Percentiles rank a stretch among this genome's conserved stretches.
phyloP scores from a whole-genome alignment of 1,140 invertebrate species.

The Drosophila setifemur region DNA sequence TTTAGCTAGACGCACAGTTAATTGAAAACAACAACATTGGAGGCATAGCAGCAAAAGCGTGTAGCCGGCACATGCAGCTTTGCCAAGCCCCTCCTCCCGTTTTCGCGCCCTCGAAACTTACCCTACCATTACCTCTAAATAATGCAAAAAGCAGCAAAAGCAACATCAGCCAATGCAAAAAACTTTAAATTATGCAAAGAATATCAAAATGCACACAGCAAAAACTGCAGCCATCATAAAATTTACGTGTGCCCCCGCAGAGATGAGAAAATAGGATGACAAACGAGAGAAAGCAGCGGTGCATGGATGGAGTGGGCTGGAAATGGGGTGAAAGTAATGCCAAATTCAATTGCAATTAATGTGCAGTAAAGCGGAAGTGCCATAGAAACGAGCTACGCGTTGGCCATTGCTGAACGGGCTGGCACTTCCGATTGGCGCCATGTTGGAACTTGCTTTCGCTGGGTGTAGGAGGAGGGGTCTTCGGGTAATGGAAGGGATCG shows the following conservation, averaged over 20 bases:
- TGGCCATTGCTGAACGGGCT: conserved; percentile 41
- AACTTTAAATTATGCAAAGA: conserved; percentile 71
- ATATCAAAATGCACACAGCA: conserved; percentile 54
- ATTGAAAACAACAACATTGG: conserved; percentile 70
- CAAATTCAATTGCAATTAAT: conserved; percentile 80
- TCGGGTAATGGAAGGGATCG: no score
- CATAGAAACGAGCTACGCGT: conserved; percentile 42
- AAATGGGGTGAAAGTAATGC: conserved; percentile 34
- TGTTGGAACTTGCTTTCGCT: conserved; percentile 27
- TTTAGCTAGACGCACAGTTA: conserved; percentile 73
- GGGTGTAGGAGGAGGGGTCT: no score
- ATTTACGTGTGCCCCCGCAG: conserved; percentile 17
- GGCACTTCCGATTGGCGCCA: conserved; percentile 60
- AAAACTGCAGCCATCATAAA: conserved; percentile 62
- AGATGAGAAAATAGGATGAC: background rate
- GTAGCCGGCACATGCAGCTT: conserved; percentile 11
- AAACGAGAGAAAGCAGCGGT: background rate
- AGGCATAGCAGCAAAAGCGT: conserved; percentile 19
- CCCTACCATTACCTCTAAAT: background rate
- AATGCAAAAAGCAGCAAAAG: conserved; percentile 4
- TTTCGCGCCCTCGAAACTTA: background rate
- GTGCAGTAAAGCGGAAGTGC: conserved; percentile 68
- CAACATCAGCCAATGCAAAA: conserved; percentile 44
- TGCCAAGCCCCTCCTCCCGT: background rate
- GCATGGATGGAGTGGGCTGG: background rate